These are phyloP conservation scores for Hyperoplus lanceolatus DNA, from an alignment of 2,797 vertebrate genomes.

Conservation along the genomic window DNA sequence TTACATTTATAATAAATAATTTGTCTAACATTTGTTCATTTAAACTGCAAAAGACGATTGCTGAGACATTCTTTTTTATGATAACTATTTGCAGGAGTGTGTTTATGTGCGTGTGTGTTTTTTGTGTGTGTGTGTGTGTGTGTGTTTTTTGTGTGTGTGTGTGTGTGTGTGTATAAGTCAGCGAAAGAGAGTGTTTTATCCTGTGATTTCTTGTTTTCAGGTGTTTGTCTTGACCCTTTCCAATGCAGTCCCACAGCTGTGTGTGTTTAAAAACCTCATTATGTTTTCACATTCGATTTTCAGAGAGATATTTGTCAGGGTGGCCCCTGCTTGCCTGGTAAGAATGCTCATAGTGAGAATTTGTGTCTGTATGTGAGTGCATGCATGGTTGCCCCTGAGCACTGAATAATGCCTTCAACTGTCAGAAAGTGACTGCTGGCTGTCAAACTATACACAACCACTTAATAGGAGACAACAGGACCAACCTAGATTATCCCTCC, in stretches of 20 bases:
- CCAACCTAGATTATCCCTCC: slow-evolving; percentile 20
- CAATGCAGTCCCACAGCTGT: slow-evolving; percentile 11
- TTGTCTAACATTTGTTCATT: background rate
- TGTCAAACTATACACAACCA: slow-evolving; percentile 41
- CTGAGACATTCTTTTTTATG: background rate
- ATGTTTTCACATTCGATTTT: slow-evolving; percentile 58
- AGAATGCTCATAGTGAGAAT: slow-evolving; percentile 30
- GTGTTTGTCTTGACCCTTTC: slow-evolving; percentile 36
- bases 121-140: background rate
- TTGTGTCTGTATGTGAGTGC: slow-evolving; percentile 15
- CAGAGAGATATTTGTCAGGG: slow-evolving; percentile 1
- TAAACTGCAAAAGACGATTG: background rate
- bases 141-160: background rate
- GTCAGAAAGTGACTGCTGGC: slow-evolving; percentile 32
- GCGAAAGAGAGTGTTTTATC: slow-evolving; percentile 19
- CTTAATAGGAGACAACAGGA: slow-evolving; percentile 28
- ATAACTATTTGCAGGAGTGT: background rate
- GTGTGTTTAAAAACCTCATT: slow-evolving; percentile 46
- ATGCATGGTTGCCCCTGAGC: slow-evolving; percentile 23
- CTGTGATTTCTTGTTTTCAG: background rate
- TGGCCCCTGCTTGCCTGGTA: slow-evolving; percentile 14
- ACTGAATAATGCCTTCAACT: slow-evolving; percentile 31
- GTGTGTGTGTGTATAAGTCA: background rate
- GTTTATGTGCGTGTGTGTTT: no score
- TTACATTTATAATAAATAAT: slow-evolving; percentile 23